Base-by-base conservation (phyloP, 2,113 vertebrate species). In the Nerophis lumbriciformis region DNA sequence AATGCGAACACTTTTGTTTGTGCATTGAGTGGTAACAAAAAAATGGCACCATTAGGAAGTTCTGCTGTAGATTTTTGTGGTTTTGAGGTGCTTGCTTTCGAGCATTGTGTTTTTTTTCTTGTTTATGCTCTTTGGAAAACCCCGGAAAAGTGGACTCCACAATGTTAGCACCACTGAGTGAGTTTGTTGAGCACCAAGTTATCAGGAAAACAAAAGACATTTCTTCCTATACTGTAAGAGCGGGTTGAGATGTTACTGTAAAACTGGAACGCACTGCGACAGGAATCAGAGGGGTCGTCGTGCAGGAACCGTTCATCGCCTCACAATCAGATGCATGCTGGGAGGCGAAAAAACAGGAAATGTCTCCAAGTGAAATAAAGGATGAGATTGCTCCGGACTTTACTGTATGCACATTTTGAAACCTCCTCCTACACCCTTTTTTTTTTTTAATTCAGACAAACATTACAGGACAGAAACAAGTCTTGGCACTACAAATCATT, bases 141-240 rank as follows among this genome's bases (percentile, higher is more conserved):
- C 73, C 79, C 28, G 28, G 65, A 71, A 73, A 71, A 58, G 71
- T 63, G 69, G 80, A 82, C 84, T 68, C 86, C 83, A 86, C 78
- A 71, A 68, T 82, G 75, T 82, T 91, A 92, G 91, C 91, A 92
- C 91, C 91, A 78, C 71, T 63, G 65, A 63, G 87, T 84, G 80
- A 81, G 71, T 82, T 81, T 75, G 70, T 78, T 87, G 85, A 92
- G 91, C 91, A 92, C 91, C 91, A 89, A 82, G 73, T 90, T 80
- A 63, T 72, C 79, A 68, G 48, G 85, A 79, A 28, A 16, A 53
- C 59, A 66, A 53, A 69, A 36, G 53, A 66, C 76, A 21, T 83
- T 86, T 82, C 66, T 59, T 77, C 61, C 68, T 35, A 15, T n/a
- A 5, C 9, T 50, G 59, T 16, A 13, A 49, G 21, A 6, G 28